phyloP scores from a whole-genome alignment of 2,888 invertebrate genomes.

The Coecobrya sp. region DNA sequence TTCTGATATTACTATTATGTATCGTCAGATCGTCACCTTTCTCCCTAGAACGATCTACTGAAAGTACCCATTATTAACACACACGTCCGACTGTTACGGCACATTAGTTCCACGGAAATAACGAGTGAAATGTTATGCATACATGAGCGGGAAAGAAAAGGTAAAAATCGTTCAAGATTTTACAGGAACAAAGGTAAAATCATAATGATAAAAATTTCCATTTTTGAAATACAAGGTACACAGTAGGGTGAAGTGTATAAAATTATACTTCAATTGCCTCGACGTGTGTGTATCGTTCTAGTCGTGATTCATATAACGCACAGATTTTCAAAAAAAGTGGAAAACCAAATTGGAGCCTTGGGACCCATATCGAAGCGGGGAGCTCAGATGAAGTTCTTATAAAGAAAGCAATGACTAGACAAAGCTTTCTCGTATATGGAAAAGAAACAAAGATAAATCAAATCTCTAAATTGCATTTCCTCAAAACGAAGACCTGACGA shows the following conservation, averaged over 20 bases:
- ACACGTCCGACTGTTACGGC: constrained; percentile 71
- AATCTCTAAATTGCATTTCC: background rate
- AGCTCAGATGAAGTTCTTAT: background rate
- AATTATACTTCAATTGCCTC: constrained; percentile 43
- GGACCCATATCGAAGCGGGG: constrained; percentile 51
- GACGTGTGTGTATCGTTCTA: background rate
- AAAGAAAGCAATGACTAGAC: constrained; percentile 1
- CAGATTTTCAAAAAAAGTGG: background rate
- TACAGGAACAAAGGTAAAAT: constrained; percentile 16
- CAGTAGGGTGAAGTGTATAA: constrained; percentile 28
- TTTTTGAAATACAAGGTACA: constrained; percentile 4
- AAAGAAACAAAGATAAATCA: background rate
- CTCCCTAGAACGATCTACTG: background rate
- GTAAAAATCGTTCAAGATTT: background rate
- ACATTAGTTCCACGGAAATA: constrained; percentile 47
- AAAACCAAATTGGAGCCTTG: constrained; percentile 67
- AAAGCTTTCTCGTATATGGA: background rate
- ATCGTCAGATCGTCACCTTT: constrained; percentile 52
- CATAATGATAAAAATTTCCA: background rate
- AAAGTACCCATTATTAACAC: constrained; percentile 78
- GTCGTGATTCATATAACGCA: background rate
- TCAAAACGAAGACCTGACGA: background rate
- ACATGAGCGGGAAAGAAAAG: constrained; percentile 47
- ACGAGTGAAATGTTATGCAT: background rate
- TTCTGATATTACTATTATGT: constrained; percentile 19